Evolutionary conservation across 2,797 vertebrate genomes (phyloP), one percentile per base, ranked within the genome.

Genomic region (Scleropages formosus): DNA sequence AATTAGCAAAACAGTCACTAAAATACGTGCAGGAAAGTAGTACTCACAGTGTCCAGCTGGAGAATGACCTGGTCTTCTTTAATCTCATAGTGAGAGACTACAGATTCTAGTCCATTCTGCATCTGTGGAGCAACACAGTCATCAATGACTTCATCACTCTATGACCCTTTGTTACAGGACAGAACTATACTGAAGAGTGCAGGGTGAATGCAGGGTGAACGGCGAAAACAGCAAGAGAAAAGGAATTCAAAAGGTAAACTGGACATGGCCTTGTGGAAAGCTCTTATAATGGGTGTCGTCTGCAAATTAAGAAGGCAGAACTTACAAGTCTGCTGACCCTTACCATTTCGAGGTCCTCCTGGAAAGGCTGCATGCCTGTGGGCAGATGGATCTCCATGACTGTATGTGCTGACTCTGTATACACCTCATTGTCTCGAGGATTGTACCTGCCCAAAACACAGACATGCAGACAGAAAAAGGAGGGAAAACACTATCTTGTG

Each of bases 341-440:
- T 90, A 92, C 90, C 79, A 78, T 83, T 39, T 81, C 77, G 77
- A 98, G 89, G 72, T 98, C 95, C 16, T 95, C 91, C 73, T 89
- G 76, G 44, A 91, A 80, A 3, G 92, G 90, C 0, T 79, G 84
- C 74, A 98, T 78, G 44, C 96, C 96, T 0, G 93, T 96, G 0
- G 94, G 93, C 85, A 98, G 84, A 74, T 94, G 82, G 76, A 98
- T 96, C 83, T 96, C 94, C 94, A 98, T 95, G 74, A 96, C 95
- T 0, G 93, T 90, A 31, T 94, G 93, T 20, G 88, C 84, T 44
- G 96, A 95, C 6, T 90, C 91, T 0, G 81, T 89, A 0, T 70
- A 59, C 0, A 82, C 74, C 75, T 94, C 92, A 44, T 87, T 87
- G 0, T 24, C 53, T 0, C 77, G 74, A 12, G 93, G 90, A 31